phyloP scores from a whole-genome alignment of 1,140 invertebrate species.

The Drosophila navojoa region DNA sequence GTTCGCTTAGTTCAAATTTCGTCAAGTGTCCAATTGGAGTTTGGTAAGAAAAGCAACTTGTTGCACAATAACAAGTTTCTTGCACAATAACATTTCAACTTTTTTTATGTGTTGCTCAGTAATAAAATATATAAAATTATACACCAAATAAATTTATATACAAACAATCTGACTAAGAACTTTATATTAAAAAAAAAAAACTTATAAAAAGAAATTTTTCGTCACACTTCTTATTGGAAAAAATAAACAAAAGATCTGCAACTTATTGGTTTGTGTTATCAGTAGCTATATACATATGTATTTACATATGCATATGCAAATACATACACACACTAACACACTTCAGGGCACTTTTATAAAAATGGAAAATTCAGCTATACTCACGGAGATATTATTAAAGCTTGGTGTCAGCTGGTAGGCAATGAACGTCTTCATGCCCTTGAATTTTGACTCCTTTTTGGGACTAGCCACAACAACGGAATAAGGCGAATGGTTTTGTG shows the following conservation, averaged over 20 bases:
- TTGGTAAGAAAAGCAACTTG: too few relatives aligned
- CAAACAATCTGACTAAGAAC: too few relatives aligned
- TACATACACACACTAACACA: conserved; percentile 1
- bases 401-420: conserved; percentile 98
- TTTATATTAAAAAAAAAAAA: neutral
- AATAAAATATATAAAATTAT: too few relatives aligned
- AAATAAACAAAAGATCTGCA: neutral
- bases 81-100: too few relatives aligned
- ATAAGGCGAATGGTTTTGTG: conserved; percentile 89
- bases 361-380: conserved; percentile 31
- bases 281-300: conserved; percentile 13
- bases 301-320: neutral
- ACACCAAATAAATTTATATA: too few relatives aligned
- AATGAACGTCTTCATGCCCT: conserved; percentile 98
- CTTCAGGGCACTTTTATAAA: neutral
- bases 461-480: conserved; percentile 95
- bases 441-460: conserved; percentile 98
- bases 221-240: neutral
- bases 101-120: too few relatives aligned
- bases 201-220: neutral
- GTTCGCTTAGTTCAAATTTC: too few relatives aligned
- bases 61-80: too few relatives aligned
- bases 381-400: conserved; percentile 96
- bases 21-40: too few relatives aligned
- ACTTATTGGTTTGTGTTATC: conserved; percentile 25